phyloP scores from a whole-genome alignment of 2,888 invertebrate species.

The Falcaria lacertinaria region DNA sequence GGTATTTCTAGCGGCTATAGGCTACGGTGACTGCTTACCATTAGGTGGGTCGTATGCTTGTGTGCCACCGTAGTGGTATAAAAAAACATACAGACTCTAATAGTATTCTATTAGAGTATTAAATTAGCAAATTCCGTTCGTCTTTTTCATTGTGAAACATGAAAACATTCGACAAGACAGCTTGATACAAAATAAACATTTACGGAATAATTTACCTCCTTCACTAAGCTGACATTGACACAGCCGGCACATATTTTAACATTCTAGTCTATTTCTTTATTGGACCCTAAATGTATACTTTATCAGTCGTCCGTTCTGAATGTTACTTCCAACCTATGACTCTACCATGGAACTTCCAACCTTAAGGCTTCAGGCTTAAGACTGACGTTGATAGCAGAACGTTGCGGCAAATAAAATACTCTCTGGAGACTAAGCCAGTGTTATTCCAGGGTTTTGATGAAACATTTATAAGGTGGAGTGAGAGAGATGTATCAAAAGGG shows the following conservation, averaged over 20 bases:
- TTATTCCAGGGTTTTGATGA: constrained; percentile 14
- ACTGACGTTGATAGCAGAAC: background rate
- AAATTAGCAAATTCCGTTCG: too few relatives aligned
- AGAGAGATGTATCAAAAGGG: background rate
- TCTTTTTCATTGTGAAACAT: too few relatives aligned
- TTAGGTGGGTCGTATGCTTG: too few relatives aligned
- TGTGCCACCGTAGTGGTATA: too few relatives aligned
- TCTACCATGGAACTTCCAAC: background rate
- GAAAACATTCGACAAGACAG: background rate
- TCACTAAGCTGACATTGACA: background rate
- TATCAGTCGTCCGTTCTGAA: background rate
- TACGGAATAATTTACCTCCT: background rate
- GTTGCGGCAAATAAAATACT: background rate
- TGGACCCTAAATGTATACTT: background rate
- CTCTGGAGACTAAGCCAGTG: constrained; percentile 9
- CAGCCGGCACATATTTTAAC: background rate
- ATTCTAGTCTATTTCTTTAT: background rate
- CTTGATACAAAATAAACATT: background rate
- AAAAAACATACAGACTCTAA: too few relatives aligned
- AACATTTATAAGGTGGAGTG: constrained; percentile 19
- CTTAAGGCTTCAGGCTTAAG: background rate
- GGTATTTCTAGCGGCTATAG: too few relatives aligned
- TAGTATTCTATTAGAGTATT: too few relatives aligned
- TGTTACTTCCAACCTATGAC: background rate
- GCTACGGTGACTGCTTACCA: too few relatives aligned